Evolutionary conservation across 2,113 vertebrate species (phyloP).

Genomic region (Ceuthmochares aereus): DNA sequence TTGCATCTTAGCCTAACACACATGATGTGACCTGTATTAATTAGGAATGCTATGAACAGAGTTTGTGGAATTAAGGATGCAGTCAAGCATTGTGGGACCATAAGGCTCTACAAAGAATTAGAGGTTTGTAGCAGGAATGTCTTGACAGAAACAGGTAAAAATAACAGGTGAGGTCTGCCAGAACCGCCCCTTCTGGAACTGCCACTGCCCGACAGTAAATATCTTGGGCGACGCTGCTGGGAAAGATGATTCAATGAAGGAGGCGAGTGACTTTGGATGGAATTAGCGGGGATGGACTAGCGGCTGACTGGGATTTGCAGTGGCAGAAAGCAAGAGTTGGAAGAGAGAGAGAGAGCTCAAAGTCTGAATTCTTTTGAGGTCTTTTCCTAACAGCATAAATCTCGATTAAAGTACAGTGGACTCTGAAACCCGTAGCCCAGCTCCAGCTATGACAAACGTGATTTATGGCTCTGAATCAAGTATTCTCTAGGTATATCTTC

Average conservation of each 20-base stretch:
- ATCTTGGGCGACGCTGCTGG: background rate
- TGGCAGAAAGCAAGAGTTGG: background rate
- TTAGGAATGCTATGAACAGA: background rate
- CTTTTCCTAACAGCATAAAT: background rate
- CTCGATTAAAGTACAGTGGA: background rate
- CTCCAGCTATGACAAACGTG: background rate
- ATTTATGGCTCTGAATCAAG: slow-evolving; percentile 15
- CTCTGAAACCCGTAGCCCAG: background rate
- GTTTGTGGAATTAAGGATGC: background rate
- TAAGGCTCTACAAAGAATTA: background rate
- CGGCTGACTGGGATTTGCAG: background rate
- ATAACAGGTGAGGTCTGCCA: background rate
- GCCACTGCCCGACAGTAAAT: background rate
- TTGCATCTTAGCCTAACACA: background rate
- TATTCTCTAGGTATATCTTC: background rate
- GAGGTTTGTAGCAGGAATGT: background rate
- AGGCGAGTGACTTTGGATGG: background rate
- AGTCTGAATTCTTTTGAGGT: background rate
- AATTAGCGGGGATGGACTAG: background rate
- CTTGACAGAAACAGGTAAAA: background rate
- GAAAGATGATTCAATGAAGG: background rate
- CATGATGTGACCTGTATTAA: background rate
- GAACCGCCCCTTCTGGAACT: background rate
- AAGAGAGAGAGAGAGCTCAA: background rate
- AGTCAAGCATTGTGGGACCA: background rate